These are phyloP conservation scores for Cliona cf. orientalis DNA, from an alignment of 37 sponge, comb jelly and placozoan species.

Conservation along the genomic window DNA sequence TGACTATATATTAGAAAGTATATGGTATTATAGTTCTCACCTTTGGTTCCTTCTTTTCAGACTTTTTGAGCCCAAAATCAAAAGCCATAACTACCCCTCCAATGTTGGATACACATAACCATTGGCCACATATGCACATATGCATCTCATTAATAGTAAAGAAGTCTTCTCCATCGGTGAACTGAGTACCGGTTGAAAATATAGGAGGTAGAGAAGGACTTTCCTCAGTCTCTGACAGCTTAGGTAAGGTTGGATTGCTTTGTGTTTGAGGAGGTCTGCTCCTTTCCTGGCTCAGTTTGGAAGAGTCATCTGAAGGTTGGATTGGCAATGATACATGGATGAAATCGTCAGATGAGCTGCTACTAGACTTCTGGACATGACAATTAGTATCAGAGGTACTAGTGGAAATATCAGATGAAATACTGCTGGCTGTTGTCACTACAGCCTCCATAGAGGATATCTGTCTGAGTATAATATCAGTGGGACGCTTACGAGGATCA, in stretches of 20 bases:
- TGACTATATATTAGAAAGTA: no score
- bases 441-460: background rate
- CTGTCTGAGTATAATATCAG: background rate
- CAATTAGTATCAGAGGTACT: background rate
- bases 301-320: background rate
- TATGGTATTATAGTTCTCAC: no score
- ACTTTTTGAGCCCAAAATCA: no score
- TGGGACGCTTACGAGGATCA: background rate
- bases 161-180: constrained; percentile 2
- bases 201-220: background rate
- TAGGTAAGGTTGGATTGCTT: background rate
- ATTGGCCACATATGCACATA: constrained; percentile 17
- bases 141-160: constrained; percentile 26
- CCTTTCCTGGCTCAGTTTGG: background rate
- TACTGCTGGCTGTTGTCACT: background rate
- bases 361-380: background rate
- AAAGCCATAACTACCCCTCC: constrained; percentile 55
- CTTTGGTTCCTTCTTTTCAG: no score
- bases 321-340: background rate
- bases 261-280: background rate
- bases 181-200: background rate
- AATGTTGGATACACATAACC: constrained; percentile 49
- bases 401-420: background rate
- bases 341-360: background rate
- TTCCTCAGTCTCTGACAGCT: background rate